Evolutionary conservation across 2,113 vertebrate genomes (phyloP).

Genomic region (Pelodiscus sinensis): DNA sequence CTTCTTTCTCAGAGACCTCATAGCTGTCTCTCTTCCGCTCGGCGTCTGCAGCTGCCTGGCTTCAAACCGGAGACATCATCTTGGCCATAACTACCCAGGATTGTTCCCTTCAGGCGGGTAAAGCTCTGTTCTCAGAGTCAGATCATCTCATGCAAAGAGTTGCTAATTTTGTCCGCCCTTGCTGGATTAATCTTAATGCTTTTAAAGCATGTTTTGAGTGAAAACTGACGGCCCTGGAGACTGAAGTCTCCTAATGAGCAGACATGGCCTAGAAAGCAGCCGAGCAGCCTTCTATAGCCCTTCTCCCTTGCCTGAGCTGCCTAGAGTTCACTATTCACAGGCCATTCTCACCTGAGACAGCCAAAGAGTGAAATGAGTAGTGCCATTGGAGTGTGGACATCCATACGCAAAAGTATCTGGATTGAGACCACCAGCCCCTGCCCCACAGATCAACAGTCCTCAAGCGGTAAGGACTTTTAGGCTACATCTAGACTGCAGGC

Average conservation of each 20-base stretch:
- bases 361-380: neutral
- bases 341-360: neutral
- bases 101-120: accelerated
- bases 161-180: neutral
- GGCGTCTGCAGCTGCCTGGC: neutral
- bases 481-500: too few species aligned
- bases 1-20: conserved; percentile 14
- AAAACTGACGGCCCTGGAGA: neutral
- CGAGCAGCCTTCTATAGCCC: accelerated
- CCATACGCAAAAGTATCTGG: neutral
- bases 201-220: neutral
- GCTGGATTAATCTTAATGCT: neutral
- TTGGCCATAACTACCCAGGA: neutral
- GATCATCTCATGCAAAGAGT: neutral
- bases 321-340: neutral
- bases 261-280: neutral
- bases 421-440: neutral
- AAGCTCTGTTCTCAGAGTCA: neutral
- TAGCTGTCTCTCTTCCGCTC: neutral
- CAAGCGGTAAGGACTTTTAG: neutral
- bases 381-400: neutral
- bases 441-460: neutral
- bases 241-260: neutral
- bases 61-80: neutral
- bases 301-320: neutral